A percentile compares a stretch with the other conserved stretches of the same genome.
These are phyloP conservation scores for Rotaria sp. DNA, from an alignment of 2,888 invertebrate genomes.

Conservation along the genomic window DNA sequence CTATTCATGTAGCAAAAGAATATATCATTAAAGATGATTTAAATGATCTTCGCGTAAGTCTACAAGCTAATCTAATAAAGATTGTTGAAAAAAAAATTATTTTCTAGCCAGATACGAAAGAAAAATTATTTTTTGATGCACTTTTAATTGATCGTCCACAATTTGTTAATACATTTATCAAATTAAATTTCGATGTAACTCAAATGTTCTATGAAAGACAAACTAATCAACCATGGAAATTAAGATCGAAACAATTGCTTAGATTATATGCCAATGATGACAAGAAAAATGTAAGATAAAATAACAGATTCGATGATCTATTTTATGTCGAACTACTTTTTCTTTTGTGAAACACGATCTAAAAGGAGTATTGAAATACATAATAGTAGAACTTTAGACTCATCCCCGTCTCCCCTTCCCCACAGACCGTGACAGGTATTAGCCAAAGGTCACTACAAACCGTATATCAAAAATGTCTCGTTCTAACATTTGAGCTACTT, in stretches of 20 bases:
- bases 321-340: not conserved
- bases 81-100: not conserved
- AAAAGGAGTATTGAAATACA: too few relatives aligned
- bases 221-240: not conserved
- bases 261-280: not conserved
- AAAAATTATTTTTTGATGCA: not conserved
- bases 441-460: too few relatives aligned
- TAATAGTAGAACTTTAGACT: too few relatives aligned
- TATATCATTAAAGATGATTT: slow-evolving; percentile 13
- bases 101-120: not conserved
- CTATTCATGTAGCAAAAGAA: not conserved
- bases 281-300: not conserved
- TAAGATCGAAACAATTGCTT: not conserved
- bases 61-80: not conserved
- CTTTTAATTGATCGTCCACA: not conserved
- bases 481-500: too few relatives aligned
- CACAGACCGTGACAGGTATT: too few relatives aligned
- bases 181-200: not conserved
- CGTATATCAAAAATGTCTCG: too few relatives aligned
- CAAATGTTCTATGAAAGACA: not conserved
- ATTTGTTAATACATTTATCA: slow-evolving; percentile 6
- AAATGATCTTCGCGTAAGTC: not conserved
- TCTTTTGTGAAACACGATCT: too few relatives aligned
- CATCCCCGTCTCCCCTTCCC: too few relatives aligned
- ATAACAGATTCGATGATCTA: not conserved